Percentiles rank a stretch among this genome's conserved stretches.
Evolutionary conservation across 53 echinoderm and acorn worm genomes (phyloP).

Genomic region (Apostichopus leukothele): DNA sequence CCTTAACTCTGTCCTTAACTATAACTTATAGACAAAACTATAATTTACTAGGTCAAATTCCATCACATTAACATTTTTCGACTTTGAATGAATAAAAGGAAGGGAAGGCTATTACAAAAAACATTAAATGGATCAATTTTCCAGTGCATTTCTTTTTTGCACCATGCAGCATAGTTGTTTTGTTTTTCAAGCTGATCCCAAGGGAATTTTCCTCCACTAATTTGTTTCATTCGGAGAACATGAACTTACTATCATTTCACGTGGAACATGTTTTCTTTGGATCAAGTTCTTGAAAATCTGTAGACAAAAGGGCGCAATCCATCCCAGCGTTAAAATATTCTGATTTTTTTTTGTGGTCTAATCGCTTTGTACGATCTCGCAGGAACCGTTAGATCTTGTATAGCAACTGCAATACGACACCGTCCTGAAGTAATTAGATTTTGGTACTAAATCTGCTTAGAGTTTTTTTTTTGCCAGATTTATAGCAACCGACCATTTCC

Average conservation of each 20-base stretch:
- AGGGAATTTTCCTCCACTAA: no score
- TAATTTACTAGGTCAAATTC: no score
- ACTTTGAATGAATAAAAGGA: no score
- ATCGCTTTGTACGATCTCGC: neutral
- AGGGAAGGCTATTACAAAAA: no score
- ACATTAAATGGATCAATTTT: no score
- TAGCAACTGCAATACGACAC: neutral
- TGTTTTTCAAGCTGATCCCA: no score
- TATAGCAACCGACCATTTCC: neutral
- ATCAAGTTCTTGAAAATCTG: neutral
- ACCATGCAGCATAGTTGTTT: no score
- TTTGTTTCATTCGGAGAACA: neutral
- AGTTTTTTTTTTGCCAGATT: constrained; percentile 27
- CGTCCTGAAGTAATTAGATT: neutral
- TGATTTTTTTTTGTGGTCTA: neutral
- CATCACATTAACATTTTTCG: no score
- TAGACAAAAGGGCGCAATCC: no score
- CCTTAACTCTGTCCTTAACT: no score
- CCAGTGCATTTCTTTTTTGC: no score
- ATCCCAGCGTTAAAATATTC: neutral
- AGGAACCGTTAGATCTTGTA: neutral
- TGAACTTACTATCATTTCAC: neutral
- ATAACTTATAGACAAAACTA: no score
- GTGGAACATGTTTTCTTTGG: constrained; percentile 41
- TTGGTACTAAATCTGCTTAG: constrained; percentile 14